These are phyloP conservation scores for Patella caerulea DNA, from an alignment of 2,888 invertebrate species.

Conservation along the genomic window DNA sequence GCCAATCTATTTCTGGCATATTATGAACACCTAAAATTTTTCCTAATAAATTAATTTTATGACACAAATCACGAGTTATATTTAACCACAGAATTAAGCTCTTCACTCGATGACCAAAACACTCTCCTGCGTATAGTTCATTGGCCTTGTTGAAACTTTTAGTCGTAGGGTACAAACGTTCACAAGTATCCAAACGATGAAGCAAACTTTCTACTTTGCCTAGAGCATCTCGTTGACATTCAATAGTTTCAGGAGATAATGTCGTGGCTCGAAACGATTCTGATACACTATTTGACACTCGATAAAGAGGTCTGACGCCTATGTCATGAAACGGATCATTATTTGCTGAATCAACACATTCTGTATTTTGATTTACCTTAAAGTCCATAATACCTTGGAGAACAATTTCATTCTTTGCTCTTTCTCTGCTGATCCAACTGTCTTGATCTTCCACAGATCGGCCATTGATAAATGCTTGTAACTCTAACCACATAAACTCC, in stretches of 20 bases:
- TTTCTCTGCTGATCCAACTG: constrained; percentile 81
- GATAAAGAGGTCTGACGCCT: neutral
- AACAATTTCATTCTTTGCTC: constrained; percentile 81
- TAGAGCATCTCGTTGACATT: constrained; percentile 82
- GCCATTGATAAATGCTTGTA: constrained; percentile 81
- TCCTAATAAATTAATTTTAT: constrained; percentile 81
- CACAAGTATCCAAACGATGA: constrained; percentile 82
- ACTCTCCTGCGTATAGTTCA: constrained; percentile 79
- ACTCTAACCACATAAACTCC: constrained; percentile 91
- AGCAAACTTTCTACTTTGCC: constrained; percentile 82
- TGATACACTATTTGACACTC: constrained; percentile 27
- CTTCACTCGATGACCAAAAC: constrained; percentile 80
- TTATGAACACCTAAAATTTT: constrained; percentile 64
- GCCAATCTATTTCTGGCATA: constrained; percentile 63
- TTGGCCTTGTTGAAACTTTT: constrained; percentile 84
- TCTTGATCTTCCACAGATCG: constrained; percentile 82
- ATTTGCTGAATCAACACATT: neutral
- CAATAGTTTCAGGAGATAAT: constrained; percentile 70
- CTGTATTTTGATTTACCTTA: constrained; percentile 73
- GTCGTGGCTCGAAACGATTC: constrained; percentile 52
- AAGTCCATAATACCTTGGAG: constrained; percentile 84
- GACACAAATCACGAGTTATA: constrained; percentile 85
- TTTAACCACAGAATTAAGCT: constrained; percentile 94
- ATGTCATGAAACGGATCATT: neutral
- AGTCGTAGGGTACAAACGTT: constrained; percentile 87